These are phyloP conservation scores for Synergus itoensis DNA, from an alignment of 2,888 invertebrate species.

Conservation along the genomic window DNA sequence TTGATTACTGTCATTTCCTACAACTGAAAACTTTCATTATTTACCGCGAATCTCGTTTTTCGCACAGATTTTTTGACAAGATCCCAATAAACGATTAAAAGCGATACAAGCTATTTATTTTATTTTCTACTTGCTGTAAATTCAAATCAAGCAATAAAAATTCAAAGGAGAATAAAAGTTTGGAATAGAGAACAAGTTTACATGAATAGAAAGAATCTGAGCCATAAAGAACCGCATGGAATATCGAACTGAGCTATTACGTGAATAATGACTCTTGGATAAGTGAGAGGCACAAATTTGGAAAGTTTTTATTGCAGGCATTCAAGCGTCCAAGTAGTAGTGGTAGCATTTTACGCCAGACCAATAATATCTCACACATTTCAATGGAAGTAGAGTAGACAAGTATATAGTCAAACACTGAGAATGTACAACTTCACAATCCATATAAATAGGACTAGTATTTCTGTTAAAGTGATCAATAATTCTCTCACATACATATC, in stretches of 20 bases:
- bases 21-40: not conserved
- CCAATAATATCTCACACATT: not conserved
- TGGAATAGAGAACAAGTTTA: slow-evolving; percentile 11
- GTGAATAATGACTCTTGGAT: slow-evolving; percentile 15
- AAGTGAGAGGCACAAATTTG: slow-evolving; percentile 17
- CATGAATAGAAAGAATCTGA: slow-evolving; percentile 18
- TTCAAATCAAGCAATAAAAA: slow-evolving; percentile 24
- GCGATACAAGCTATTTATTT: too few relatives aligned
- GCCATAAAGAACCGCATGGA: slow-evolving; percentile 19
- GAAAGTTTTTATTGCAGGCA: slow-evolving; percentile 15
- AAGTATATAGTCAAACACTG: slow-evolving; percentile 18
- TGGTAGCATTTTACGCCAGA: not conserved
- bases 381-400: slow-evolving; percentile 16
- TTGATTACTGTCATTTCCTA: not conserved
- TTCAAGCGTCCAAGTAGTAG: slow-evolving; percentile 19
- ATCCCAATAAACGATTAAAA: too few relatives aligned
- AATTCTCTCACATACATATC: slow-evolving; percentile 12
- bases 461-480: slow-evolving; percentile 31
- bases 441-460: slow-evolving; percentile 8
- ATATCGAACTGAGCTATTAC: slow-evolving; percentile 5
- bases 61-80: too few relatives aligned
- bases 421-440: not conserved
- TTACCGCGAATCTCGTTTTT: not conserved
- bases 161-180: not conserved
- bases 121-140: too few relatives aligned